phyloP scores from a whole-genome alignment of 2,113 vertebrate genomes.

The Bungarus multicinctus region DNA sequence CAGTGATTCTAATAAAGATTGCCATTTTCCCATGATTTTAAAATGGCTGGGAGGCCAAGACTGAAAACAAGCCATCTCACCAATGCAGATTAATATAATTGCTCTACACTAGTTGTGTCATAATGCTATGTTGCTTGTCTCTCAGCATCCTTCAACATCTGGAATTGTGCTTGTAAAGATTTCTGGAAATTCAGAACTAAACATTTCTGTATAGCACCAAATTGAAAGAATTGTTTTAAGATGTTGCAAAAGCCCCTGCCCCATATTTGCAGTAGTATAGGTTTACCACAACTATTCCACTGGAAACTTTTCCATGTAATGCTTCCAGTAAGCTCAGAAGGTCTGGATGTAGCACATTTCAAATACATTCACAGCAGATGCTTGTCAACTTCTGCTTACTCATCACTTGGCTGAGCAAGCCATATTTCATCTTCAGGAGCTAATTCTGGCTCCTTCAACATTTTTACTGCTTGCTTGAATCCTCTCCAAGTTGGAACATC shows the following conservation, averaged over 20 bases:
- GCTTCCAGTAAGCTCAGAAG: slow-evolving; percentile 4
- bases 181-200: not conserved
- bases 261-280: not conserved
- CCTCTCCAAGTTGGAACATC: slow-evolving; percentile 16
- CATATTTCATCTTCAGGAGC: slow-evolving; percentile 22
- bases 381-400: slow-evolving; percentile 16
- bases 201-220: not conserved
- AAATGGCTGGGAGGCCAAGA: not conserved
- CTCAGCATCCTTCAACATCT: not conserved
- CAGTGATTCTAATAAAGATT: not conserved
- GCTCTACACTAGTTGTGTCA: not conserved
- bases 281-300: not conserved
- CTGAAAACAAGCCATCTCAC: not conserved
- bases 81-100: not conserved
- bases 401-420: slow-evolving; percentile 29
- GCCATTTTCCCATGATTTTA: not conserved
- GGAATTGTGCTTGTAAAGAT: not conserved
- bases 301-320: slow-evolving; percentile 6
- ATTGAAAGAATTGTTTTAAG: not conserved
- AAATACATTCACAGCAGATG: slow-evolving; percentile 24
- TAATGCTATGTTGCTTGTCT: not conserved
- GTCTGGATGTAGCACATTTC: slow-evolving; percentile 22
- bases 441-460: slow-evolving; percentile 25
- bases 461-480: slow-evolving; percentile 22
- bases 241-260: not conserved